phyloP scores from a whole-genome alignment of 2,113 vertebrate species.

The Tympanuchus pallidicinctus region DNA sequence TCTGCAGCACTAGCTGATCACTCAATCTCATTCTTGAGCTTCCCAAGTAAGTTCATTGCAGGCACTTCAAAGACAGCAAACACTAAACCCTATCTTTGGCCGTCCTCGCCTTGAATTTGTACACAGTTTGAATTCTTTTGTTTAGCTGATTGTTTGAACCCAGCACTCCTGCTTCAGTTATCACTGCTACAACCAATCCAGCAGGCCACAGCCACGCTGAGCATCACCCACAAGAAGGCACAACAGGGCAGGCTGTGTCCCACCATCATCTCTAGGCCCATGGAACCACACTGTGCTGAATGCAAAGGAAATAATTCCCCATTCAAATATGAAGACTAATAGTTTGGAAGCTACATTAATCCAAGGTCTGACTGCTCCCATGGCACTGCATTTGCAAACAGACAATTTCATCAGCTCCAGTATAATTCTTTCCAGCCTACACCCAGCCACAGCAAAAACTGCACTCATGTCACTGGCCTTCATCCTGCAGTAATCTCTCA shows the following conservation, averaged over 20 bases:
- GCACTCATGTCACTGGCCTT: background rate
- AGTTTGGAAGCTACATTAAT: background rate
- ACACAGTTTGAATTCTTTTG: background rate
- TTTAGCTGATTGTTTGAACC: background rate
- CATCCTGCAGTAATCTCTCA: background rate
- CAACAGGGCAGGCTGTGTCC: background rate
- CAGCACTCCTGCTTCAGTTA: background rate
- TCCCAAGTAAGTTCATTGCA: background rate
- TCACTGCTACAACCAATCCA: background rate
- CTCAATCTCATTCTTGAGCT: slow-evolving; percentile 2
- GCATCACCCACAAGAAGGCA: background rate
- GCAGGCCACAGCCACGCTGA: background rate
- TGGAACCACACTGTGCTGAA: background rate
- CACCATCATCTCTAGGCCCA: background rate
- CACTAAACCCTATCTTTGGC: background rate
- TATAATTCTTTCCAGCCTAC: background rate
- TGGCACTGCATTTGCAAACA: background rate
- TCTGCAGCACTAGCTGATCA: background rate
- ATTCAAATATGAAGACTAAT: background rate
- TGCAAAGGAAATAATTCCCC: background rate
- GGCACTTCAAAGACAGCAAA: background rate
- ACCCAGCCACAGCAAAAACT: background rate
- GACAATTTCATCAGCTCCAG: background rate
- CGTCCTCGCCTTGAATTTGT: background rate
- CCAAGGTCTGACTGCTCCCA: background rate